Percentiles rank a stretch among this genome's conserved stretches.
Conservation (phyloP, 2,888 invertebrate genomes). For the Agonopterix subpropinquella region DNA sequence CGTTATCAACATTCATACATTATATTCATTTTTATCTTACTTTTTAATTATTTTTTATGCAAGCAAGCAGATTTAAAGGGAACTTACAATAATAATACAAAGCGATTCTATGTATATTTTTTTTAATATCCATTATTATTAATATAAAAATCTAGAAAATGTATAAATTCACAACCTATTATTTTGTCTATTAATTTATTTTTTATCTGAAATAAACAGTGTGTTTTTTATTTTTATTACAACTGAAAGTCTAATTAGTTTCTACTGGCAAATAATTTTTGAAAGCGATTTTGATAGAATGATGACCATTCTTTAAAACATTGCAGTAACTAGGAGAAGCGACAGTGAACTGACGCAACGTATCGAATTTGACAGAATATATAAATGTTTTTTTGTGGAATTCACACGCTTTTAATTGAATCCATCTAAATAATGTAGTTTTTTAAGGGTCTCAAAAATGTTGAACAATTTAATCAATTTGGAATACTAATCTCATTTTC, state of each 20-base stretch:
- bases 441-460: too few species aligned
- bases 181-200: constrained; percentile 57
- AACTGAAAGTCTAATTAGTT: not conserved
- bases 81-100: constrained; percentile 28
- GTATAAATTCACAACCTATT: constrained; percentile 76
- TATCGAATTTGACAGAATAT: too few species aligned
- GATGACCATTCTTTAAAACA: too few species aligned
- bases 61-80: constrained; percentile 39
- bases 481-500: too few species aligned
- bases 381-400: too few species aligned
- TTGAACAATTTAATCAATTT: too few species aligned
- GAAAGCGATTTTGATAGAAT: not conserved
- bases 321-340: too few species aligned
- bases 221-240: not conserved
- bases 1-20: not conserved
- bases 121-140: constrained; percentile 36
- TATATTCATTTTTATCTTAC: not conserved
- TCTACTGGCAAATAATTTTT: not conserved
- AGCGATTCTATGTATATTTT: constrained; percentile 24
- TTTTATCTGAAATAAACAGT: too few species aligned
- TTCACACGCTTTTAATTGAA: too few species aligned
- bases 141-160: constrained; percentile 73
- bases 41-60: constrained; percentile 13
- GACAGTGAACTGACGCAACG: too few species aligned
- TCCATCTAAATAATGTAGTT: too few species aligned